phyloP scores from a whole-genome alignment of 2,113 vertebrate genomes.

The Epinephelus cyanopodus region DNA sequence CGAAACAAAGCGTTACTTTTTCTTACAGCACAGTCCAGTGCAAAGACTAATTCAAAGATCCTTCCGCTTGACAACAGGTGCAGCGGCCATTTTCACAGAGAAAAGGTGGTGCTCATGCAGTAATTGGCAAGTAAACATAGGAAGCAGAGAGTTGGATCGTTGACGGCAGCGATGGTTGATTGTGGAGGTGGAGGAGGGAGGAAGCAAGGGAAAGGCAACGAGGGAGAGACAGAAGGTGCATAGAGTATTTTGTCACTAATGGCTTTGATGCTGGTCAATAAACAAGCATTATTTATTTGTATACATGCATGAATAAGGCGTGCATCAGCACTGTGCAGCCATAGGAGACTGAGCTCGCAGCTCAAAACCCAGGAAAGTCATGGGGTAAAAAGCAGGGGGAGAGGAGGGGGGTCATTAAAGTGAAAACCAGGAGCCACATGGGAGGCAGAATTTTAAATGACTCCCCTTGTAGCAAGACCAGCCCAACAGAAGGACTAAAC shows the following conservation, averaged over 20 bases:
- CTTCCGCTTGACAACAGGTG: conserved; percentile 76
- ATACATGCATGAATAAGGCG: conserved; percentile 36
- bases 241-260: conserved; percentile 32
- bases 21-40: background rate
- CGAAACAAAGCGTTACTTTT: background rate
- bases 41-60: conserved; percentile 29
- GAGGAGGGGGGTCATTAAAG: conserved; percentile 85
- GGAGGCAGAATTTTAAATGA: conserved; percentile 87
- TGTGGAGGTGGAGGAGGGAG: conserved; percentile 38
- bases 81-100: conserved; percentile 47
- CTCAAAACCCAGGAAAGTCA: conserved; percentile 63
- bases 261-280: conserved; percentile 46
- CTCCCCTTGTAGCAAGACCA: conserved; percentile 84
- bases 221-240: conserved; percentile 9
- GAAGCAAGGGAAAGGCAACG: conserved; percentile 53
- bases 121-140: conserved; percentile 71
- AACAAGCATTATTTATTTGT: conserved; percentile 47
- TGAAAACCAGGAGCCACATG: conserved; percentile 84
- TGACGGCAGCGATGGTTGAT: conserved; percentile 33
- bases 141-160: conserved; percentile 56
- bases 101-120: conserved; percentile 42
- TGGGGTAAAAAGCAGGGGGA: conserved; percentile 50
- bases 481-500: conserved; percentile 81
- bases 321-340: conserved; percentile 35
- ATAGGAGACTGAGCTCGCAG: conserved; percentile 45